Evolutionary conservation across 2,113 vertebrate genomes (phyloP), one percentile per base, ranked within the genome.

Genomic region (Mesitornis unicolor): DNA sequence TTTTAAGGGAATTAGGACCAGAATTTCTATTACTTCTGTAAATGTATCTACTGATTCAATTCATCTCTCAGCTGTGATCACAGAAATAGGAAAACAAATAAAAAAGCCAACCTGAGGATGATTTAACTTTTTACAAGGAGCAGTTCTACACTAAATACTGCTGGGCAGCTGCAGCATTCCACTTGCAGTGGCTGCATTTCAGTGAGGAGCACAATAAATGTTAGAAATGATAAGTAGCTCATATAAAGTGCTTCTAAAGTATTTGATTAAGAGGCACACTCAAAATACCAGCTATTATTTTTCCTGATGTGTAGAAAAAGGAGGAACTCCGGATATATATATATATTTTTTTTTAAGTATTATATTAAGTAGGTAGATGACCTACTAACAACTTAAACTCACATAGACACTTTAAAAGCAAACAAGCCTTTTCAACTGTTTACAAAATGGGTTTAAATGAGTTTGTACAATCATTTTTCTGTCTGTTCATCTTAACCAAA

Each of bases 21-120:
- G 92, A 96, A 91, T 84, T 93, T 85, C 50, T 92, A 42, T 86
- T 95, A 80, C 33, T 60, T 86, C 31, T 76, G 29, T 50, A 90
- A 74, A 93, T 70, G 29, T 68, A 92, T 28, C 63, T 84, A 68
- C 35, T 81, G 35, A 64, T 88, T 88, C 64, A 86, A 74, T 95
- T 95, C n/a, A 69, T 78, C 42, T 61, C 40, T 81, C 86, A 84
- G 6, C 7, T 73, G 22, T 57, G 85, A 94, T 65, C 33, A 77
- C 33, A 84, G 45, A 86, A 86, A 83, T 48, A 26, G 56, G 59
- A 38, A 53, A 79, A 79, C 14, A 91, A 94, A 93, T 36, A 87
- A 43, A 87, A n/a, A 89, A 78, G 18, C 24, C 51, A 78, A 69
- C 38, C 51, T 64, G 74, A 92, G 13, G 24, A 65, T 45, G 40